phyloP scores from a whole-genome alignment of 2,888 invertebrate genomes.

The Colostygia pectinataria region DNA sequence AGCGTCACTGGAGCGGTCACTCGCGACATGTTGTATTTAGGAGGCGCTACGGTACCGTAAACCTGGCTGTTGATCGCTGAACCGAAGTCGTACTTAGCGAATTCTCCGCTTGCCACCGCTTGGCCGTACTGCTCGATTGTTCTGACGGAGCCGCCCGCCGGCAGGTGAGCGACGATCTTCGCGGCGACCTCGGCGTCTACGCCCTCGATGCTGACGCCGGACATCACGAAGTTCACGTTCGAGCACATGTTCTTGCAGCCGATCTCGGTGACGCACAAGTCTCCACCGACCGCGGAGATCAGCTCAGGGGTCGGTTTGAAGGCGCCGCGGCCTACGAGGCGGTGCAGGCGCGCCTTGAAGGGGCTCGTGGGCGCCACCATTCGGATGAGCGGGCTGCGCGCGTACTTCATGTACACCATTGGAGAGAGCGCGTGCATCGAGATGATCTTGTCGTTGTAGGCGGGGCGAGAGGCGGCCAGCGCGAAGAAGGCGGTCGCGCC shows the following conservation, averaged over 20 bases:
- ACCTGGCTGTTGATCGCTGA: conserved; percentile 57
- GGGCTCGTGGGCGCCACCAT: conserved; percentile 65
- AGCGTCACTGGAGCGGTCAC: conserved; percentile 69
- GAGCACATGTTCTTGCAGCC: conserved; percentile 81
- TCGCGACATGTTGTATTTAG: conserved; percentile 62
- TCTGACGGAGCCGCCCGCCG: conserved; percentile 81
- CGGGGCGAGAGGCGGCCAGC: conserved; percentile 57
- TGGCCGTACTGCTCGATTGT: conserved; percentile 83
- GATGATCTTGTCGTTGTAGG: conserved; percentile 66
- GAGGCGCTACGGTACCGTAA: conserved; percentile 62
- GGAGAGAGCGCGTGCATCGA: conserved; percentile 71
- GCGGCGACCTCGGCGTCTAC: conserved; percentile 80
- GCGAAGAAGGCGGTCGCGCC: conserved; percentile 68
- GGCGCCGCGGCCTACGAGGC: conserved; percentile 55
- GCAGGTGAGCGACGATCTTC: conserved; percentile 78
- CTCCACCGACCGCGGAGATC: conserved; percentile 58
- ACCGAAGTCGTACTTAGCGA: conserved; percentile 70
- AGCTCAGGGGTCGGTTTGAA: conserved; percentile 60
- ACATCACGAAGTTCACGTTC: conserved; percentile 83
- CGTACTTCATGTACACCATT: conserved; percentile 70
- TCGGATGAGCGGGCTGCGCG: conserved; percentile 68
- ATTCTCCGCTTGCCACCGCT: conserved; percentile 58
- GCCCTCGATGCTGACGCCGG: conserved; percentile 82
- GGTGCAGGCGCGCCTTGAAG: conserved; percentile 48
- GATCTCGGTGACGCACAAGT: conserved; percentile 59